Evolutionary conservation across 1,140 invertebrate species (phyloP).

Genomic region (Ephestia elutella): DNA sequence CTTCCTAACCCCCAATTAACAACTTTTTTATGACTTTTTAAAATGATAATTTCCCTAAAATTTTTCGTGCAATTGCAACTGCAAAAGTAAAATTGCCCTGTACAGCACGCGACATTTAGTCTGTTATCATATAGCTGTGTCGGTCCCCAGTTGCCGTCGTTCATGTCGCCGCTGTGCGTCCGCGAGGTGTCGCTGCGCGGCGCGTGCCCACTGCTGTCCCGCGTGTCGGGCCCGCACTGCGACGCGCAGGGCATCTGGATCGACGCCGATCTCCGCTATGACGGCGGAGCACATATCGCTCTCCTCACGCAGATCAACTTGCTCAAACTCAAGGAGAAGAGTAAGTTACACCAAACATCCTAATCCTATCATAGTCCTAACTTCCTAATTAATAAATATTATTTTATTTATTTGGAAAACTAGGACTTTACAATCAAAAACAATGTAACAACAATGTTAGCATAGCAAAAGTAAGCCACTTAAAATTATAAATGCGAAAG

Average conservation of each 20-base stretch:
- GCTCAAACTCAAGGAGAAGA: conserved; percentile 84
- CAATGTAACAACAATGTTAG: no score
- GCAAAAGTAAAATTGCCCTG: no score
- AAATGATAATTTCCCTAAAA: no score
- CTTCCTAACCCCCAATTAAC: no score
- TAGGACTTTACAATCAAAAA: no score
- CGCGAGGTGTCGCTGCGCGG: conserved; percentile 59
- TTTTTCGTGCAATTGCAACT: no score
- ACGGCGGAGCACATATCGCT: conserved; percentile 90
- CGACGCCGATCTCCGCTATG: conserved; percentile 92
- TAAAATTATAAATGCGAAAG: no score
- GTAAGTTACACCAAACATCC: conserved; percentile 36
- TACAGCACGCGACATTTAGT: no score
- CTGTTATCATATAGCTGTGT: neutral
- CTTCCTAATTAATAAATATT: no score
- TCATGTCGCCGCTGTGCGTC: conserved; percentile 65
- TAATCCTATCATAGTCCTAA: neutral
- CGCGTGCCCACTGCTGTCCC: conserved; percentile 81
- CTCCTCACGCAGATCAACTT: conserved; percentile 97
- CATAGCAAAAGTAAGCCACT: no score
- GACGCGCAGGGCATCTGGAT: conserved; percentile 95
- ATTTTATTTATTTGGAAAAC: no score
- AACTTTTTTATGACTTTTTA: no score
- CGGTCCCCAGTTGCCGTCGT: conserved; percentile 56
- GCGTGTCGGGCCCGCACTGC: conserved; percentile 82